Base-by-base conservation (phyloP, 2,888 invertebrate species). In the Drosophila subsilvestris region DNA sequence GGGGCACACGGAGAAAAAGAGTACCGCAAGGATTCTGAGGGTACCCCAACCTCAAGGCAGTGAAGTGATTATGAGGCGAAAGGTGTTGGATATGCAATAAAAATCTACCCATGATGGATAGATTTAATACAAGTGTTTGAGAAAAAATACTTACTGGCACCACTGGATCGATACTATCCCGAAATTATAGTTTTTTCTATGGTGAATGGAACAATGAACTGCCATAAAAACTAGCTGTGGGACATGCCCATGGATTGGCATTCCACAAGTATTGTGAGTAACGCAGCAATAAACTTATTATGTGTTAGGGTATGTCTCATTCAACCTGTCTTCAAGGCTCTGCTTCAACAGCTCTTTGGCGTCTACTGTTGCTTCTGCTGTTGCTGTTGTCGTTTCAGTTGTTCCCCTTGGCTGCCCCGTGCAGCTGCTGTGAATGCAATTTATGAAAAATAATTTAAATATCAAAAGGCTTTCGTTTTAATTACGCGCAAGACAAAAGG, bases 381-480 rank as follows among this genome's bases (percentile, higher is more conserved):
- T 45, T 53, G 27, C 29, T 27, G 45, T 18, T 53, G 25, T 17
- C 20, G 51, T 51, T 70, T 8, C 48, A 14, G 48, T 27, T 44
- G 47, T 37, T n/a, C 17, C 29, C 17, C 29, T 20, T 20, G 48
- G 63, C 45, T 74, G 69, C 54, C 75, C 61, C 71, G 10, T 32
- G 32, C 32, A 12, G 32, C 32, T 68, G 73, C 73, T 62, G 67
- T 80, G 83, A 82, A 89, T 88, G 85, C 85, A 86, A 86, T 89
- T 86, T 86, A 89, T 86, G 88, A 88, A 86, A 86, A 89, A 85
- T 88, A 86, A 86, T 86, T 86, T 88, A 88, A 86, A 86, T 86
- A 86, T 89, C 85, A 86, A 86, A 86, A 89, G 89, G 89, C 89
- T 86, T 86, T 88, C 89, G 83, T 86, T 86, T 86, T 86, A 86